Conservation (phyloP, 2,113 vertebrate genomes). For the Melanostigma gelatinosum region DNA sequence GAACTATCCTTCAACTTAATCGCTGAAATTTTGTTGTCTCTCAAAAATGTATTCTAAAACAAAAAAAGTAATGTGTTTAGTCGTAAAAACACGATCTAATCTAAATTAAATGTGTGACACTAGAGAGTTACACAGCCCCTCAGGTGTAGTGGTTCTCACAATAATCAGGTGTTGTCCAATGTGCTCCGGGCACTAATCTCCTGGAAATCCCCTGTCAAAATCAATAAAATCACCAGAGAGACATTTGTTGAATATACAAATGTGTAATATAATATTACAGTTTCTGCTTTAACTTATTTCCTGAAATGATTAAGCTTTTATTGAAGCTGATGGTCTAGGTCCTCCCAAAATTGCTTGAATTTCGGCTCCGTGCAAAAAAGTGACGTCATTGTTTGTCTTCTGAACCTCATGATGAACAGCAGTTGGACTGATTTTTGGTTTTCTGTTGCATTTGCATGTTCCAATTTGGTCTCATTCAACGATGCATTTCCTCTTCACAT, state of each 20-base stretch:
- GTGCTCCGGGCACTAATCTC: too few relatives aligned
- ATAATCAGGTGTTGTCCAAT: too few relatives aligned
- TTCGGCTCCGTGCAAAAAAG: background rate
- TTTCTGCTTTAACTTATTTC: background rate
- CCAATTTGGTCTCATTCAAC: background rate
- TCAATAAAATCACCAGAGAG: background rate
- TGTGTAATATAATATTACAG: too few relatives aligned
- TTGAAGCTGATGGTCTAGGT: background rate
- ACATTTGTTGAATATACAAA: conserved; percentile 3
- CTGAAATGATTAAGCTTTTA: background rate
- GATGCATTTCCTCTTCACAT: background rate
- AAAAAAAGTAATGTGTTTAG: too few relatives aligned
- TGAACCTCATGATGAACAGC: background rate
- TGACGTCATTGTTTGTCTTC: background rate
- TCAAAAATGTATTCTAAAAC: too few relatives aligned
- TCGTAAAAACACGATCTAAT: too few relatives aligned
- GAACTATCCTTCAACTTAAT: too few relatives aligned
- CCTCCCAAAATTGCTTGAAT: background rate
- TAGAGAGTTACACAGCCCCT: too few relatives aligned
- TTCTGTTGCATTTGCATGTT: background rate
- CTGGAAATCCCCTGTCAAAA: too few relatives aligned
- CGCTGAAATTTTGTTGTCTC: too few relatives aligned
- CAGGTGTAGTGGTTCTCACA: too few relatives aligned
- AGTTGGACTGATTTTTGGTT: background rate
- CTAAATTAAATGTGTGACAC: too few relatives aligned